Evolutionary conservation across 2,888 invertebrate genomes (phyloP), one percentile per base, ranked within the genome.

Genomic region (Leptinotarsa juncta): DNA sequence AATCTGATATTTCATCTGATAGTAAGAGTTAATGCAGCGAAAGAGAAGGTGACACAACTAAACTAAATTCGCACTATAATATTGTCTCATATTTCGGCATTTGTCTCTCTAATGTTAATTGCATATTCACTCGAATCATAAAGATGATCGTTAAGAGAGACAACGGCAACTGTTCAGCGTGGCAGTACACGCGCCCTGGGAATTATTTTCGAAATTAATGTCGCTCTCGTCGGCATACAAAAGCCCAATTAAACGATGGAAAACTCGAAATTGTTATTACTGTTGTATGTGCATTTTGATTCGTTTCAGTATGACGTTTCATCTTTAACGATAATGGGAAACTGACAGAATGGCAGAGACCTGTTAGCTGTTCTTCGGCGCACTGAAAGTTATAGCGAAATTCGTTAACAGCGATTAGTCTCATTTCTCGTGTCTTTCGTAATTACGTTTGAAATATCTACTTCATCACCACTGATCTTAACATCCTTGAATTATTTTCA

Each of bases 31-130:
- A 60, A 60, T 62, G 42, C 7, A 62, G 18, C 16, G 42, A 7
- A 18, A 62, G 42, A 32, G 62, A 16, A 12, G 12, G 16, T n/a
- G 26, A 23, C 12, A 18, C 10, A 16, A 60, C 26, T 5, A 62
- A n/a, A 69, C 69, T 32, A 57, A 48, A 57, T 23, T 20, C n/a
- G 48, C 18, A 65, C 49, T 70, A 70, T 70, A 60, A 65, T 72
- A 62, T 67, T 60, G 67, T 70, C 55, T 70, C 76, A 69, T 78
- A 81, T 82, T 82, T 82, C 78, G 80, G 79, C 80, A 81, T 84
- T 83, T 82, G 82, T 82, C 81, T 78, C 75, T 78, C 80, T 84
- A 84, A 85, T 83, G 84, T 83, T 85, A 85, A 85, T 85, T 85
- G 85, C 84, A 81, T 83, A 84, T 84, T 85, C 83, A 83, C 81